Evolutionary conservation across 2,797 vertebrate genomes (phyloP).

Genomic region (Corythornis leucogaster): DNA sequence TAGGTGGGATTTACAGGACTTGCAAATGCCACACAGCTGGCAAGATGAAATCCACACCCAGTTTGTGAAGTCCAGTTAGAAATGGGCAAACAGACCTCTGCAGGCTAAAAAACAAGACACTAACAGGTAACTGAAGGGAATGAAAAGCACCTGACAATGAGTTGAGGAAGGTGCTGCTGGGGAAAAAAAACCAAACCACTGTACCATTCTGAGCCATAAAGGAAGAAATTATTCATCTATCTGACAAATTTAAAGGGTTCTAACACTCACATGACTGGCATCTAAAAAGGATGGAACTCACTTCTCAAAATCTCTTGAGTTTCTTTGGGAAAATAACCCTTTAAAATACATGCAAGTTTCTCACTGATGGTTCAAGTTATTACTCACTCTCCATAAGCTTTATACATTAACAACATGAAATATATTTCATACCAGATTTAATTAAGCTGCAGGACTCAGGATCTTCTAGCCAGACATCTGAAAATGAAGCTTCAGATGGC

Average conservation of each 20-base stretch:
- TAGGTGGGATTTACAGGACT: neutral
- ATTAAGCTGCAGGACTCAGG: conserved; percentile 80
- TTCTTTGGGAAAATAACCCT: neutral
- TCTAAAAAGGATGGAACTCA: neutral
- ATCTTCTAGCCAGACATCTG: conserved; percentile 91
- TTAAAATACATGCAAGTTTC: neutral
- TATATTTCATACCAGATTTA: conserved; percentile 80
- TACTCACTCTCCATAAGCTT: neutral
- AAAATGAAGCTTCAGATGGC: conserved; percentile 85
- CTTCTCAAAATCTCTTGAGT: neutral
- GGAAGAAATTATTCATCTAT: neutral
- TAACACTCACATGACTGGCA: neutral
- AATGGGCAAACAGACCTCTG: neutral
- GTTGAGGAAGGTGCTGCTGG: neutral
- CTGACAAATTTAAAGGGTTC: neutral
- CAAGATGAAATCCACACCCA: neutral
- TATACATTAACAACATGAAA: neutral
- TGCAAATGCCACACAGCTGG: neutral
- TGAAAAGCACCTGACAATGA: neutral
- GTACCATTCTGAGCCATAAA: neutral
- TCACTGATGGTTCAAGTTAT: neutral
- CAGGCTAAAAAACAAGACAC: neutral
- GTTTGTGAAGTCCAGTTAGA: neutral
- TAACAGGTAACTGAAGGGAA: neutral
- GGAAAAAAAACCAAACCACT: neutral